Conservation (phyloP, 2,888 invertebrate genomes). For the Mantis religiosa region DNA sequence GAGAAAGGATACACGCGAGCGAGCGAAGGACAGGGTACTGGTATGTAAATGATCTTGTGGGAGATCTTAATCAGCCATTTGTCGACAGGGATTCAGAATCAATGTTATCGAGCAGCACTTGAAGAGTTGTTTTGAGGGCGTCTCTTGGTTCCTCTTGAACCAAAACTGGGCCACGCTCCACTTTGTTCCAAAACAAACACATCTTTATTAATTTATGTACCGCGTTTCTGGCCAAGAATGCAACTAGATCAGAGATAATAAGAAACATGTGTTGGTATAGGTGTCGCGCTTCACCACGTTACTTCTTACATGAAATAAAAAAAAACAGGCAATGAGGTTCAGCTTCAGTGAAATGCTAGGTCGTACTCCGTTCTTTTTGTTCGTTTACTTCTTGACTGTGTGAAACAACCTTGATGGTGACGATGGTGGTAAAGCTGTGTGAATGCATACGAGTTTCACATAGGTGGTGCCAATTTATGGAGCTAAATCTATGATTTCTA, state of each 20-base stretch:
- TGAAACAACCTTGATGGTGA: no score
- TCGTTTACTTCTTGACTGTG: no score
- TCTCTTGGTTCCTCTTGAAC: neutral
- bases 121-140: neutral
- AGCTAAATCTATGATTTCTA: no score
- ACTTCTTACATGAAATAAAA: neutral
- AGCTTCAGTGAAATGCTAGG: no score
- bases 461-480: no score
- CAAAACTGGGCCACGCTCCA: neutral
- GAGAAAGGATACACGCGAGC: neutral
- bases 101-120: neutral
- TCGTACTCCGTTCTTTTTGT: no score
- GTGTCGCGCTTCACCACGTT: neutral
- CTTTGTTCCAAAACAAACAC: neutral
- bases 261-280: neutral
- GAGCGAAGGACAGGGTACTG: neutral
- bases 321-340: no score
- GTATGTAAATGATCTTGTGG: neutral
- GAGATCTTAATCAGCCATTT: neutral
- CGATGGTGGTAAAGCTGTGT: no score
- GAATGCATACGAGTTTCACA: no score
- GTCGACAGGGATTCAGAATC: neutral
- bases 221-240: neutral
- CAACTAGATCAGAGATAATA: neutral
- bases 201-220: neutral